Evolutionary conservation across 2,888 invertebrate species (phyloP), one percentile per base, ranked within the genome.

Genomic region (Embidobia sp.): DNA sequence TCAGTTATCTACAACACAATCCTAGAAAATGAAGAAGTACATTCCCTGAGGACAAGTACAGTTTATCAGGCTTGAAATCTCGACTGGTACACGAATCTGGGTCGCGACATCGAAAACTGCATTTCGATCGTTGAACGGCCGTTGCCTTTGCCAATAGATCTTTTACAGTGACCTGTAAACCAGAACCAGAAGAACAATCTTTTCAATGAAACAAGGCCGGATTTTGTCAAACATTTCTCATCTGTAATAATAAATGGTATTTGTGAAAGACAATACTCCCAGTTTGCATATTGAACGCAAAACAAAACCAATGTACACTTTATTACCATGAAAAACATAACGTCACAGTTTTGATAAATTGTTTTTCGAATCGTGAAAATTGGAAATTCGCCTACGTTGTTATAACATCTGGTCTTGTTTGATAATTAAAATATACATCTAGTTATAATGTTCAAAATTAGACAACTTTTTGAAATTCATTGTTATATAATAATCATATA

Each of bases 81-180:
- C 53, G 22, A 70, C 51, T 69, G 48, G 74, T 42, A 10, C 42
- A 31, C 27, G 77, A 73, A 84, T 72, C 72, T 80, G 77, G 83
- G 84, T 83, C 84, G 57, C 79, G 80, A 78, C 81, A 83, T 80
- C 80, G 81, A 84, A 84, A 83, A 84, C 79, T 80, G 79, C 81
- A 81, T 84, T 84, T 83, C 82, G 78, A 83, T 83, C 81, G 80
- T 72, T 46, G 55, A 59, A 11, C 63, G 69, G 48, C 59, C 63
- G 69, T 78, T 77, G 78, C 48, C 79, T 70, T 66, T 80, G 77
- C 70, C 72, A 64, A 74, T 70, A 66, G 74, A 59, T 67, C 64
- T 79, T 79, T 72, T 63, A 64, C 53, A 76, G 31, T 81, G 82
- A 83, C 82, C 82, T 78, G 74, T 70, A 83, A 83, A 80, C 70